Base-by-base conservation (phyloP, 2,888 invertebrate genomes). In the Lochmaea crataegi region DNA sequence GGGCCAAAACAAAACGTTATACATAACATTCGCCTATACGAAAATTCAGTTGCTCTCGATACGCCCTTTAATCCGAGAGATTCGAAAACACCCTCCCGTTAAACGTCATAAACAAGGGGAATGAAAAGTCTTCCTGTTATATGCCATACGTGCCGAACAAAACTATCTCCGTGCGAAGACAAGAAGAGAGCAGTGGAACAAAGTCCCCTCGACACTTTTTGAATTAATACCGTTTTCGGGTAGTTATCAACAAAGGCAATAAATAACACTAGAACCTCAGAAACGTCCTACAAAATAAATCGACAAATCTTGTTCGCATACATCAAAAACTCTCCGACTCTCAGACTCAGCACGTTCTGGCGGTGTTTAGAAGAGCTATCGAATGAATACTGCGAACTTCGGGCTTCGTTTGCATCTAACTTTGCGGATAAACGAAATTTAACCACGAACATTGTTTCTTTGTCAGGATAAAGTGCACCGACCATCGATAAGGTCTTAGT, bases 241-340 rank as follows among this genome's bases (percentile, higher is more conserved):
- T 70, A 70, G 70, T 73, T 73, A 70, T 70, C 73, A 73, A 75
- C 72, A 69, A 75, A 61, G 60, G 66, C 69, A 65, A 75, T 75
- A 75, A 75, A 75, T 75, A 75, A 68, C 66, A 68, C 61, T 57
- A 58, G 68, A 71, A 75, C 72, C 72, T 75, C 69, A 65, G 63
- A 75, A 61, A 68, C 61, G 56, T 67, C 61, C 26, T 16, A 45
- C 60, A 57, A 67, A 72, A 72, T 72, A 68, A 68, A 72, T 72
- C 72, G 68, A 68, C 76, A 61, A 65, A 72, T 70, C 72, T 72
- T 68, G 70, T 75, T 72, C 75, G 70, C 72, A 72, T 76, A 76
- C 68, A 74, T 76, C 76, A 76, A 73, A 73, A 66, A 69, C 69
- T 71, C 73, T 38, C 66, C 68, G 72, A 74, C 72, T 53, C 66